These are phyloP conservation scores for Sandelia bainsii DNA, from an alignment of 2,797 vertebrate genomes.

Conservation along the genomic window DNA sequence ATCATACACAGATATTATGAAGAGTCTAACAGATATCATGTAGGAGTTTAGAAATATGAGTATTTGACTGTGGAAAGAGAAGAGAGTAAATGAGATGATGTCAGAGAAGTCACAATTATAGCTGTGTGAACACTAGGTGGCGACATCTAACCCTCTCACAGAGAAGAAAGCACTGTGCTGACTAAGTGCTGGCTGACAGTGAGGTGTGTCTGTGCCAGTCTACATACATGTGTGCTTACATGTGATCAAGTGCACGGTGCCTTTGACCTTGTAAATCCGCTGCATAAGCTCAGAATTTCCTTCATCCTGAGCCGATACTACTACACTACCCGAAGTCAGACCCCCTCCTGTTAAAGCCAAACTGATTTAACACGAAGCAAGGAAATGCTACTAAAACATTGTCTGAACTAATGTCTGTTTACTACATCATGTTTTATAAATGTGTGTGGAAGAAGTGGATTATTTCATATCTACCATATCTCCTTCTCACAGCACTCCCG, in stretches of 20 bases:
- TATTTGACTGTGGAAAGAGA: background rate
- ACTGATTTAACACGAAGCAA: conserved; percentile 24
- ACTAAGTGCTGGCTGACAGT: conserved; percentile 68
- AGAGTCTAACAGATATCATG: background rate
- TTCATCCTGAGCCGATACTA: conserved; percentile 27
- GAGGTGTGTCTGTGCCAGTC: conserved; percentile 42
- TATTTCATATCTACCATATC: conserved; percentile 13
- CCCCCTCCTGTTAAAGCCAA: conserved; percentile 29
- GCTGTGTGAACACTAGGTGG: conserved; percentile 73
- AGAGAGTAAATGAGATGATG: conserved; percentile 39
- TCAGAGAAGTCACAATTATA: conserved; percentile 34
- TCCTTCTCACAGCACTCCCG: conserved; percentile 8
- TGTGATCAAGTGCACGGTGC: conserved; percentile 63
- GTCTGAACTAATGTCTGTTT: conserved; percentile 43
- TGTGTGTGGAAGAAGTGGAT: conserved; percentile 26
- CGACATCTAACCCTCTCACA: conserved; percentile 58
- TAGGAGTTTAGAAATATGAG: background rate
- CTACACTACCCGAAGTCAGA: conserved; percentile 18
- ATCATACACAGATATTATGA: background rate
- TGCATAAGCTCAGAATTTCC: conserved; percentile 52
- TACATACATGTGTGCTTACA: conserved; percentile 73
- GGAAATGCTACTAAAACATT: conserved; percentile 15
- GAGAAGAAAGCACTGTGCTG: conserved; percentile 57
- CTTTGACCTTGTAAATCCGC: conserved; percentile 74
- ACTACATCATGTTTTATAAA: conserved; percentile 41